Percentiles rank a stretch among this genome's conserved stretches.
These are phyloP conservation scores for Halocaridina rubra DNA, from an alignment of 2,888 invertebrate genomes.

Conservation along the genomic window DNA sequence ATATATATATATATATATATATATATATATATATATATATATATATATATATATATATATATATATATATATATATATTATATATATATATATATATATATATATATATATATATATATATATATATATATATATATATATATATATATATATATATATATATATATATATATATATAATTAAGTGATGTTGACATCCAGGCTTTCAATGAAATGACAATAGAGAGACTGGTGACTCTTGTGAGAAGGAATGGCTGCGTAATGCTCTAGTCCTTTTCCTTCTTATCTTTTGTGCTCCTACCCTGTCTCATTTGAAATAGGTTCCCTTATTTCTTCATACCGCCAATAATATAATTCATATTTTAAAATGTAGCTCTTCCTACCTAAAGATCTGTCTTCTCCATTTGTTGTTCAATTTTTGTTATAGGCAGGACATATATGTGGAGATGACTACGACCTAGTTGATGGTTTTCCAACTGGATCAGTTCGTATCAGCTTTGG, in stretches of 20 bases:
- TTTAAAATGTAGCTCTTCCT: too few relatives aligned
- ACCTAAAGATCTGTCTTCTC: too few relatives aligned
- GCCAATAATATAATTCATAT: too few relatives aligned
- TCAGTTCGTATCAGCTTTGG: conserved; percentile 93
- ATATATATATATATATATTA: background rate
- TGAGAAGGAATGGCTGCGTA: too few relatives aligned
- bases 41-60: background rate
- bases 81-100: background rate
- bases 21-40: background rate
- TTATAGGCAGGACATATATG: conserved; percentile 89
- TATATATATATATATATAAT: conserved; percentile 39
- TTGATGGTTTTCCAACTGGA: conserved; percentile 90
- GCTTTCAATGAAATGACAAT: background rate
- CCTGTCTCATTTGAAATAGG: too few relatives aligned
- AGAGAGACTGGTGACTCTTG: too few relatives aligned
- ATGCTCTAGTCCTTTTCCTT: too few relatives aligned
- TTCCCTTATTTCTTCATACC: too few relatives aligned
- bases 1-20: background rate
- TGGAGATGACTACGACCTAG: conserved; percentile 87
- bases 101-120: background rate
- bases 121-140: background rate
- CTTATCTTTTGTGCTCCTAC: too few relatives aligned
- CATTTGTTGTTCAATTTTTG: too few relatives aligned
- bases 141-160: background rate
- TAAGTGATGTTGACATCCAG: background rate